Base-by-base conservation (phyloP, 2,113 vertebrate species). In the Acrocephalus arundinaceus region DNA sequence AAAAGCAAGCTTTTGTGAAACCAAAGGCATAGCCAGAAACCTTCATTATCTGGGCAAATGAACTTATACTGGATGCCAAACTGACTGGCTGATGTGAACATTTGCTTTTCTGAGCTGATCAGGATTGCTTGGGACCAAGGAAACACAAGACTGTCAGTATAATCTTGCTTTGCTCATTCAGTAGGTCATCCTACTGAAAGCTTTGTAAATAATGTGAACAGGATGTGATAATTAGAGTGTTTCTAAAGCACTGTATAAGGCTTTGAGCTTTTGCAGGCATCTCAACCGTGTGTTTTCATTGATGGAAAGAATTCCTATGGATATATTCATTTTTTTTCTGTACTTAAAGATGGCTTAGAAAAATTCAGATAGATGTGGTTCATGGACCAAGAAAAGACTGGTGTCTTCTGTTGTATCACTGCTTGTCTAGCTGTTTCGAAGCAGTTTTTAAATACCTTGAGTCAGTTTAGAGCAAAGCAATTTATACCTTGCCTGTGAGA, bases 171-270 rank as follows among this genome's bases (percentile, higher is more conserved):
- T 79, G 75, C 55, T 91, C 33, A 2, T 61, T 85, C 22, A 37
- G 78, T 39, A 28, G 59, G 37, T 59, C 35, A 43, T 52, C 33
- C 52, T 87, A 12, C 78, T 81, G 91, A 81, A 88, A 73, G 52
- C 67, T 76, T 59, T 71, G 92, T 82, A 85, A 91, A 86, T 70
- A 84, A 89, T 45, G 46, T 71, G 87, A 95, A 59, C 63, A 92
- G 90, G 61, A 92, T 43, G 15, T 51, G 52, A 90, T 55, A 76
- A 54, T 49, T 63, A 43, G 43, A 85, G 57, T n/a, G 31, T 66
- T 94, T 88, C 63, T 90, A 62, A 91, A 84, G 37, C 52, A 46
- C 78, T 62, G 67, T 65, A 18, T 48, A 49, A 85, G 81, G 52
- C 72, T 93, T 90, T 78, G 45, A 9, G 68, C 74, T 93, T 82